Evolutionary conservation across 2,888 invertebrate species (phyloP).

Genomic region (Orthosia incerta): DNA sequence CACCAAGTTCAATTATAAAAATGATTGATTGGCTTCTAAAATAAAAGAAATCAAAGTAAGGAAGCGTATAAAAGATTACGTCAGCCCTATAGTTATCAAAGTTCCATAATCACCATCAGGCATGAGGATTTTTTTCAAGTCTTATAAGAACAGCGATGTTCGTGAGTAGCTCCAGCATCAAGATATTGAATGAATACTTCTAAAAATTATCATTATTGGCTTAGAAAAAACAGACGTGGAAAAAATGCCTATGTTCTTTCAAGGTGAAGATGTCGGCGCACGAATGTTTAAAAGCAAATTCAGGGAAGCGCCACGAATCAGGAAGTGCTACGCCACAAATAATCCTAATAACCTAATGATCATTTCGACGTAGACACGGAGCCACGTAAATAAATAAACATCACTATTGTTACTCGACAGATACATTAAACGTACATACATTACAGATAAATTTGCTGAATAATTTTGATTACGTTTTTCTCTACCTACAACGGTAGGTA

Average conservation of each 20-base stretch:
- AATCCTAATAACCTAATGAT: conserved; percentile 79
- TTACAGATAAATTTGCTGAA: no score
- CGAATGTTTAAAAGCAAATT: conserved; percentile 83
- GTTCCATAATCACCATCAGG: conserved; percentile 77
- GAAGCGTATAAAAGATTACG: conserved; percentile 79
- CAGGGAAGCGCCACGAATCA: conserved; percentile 85
- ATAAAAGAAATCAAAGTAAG: conserved; percentile 75
- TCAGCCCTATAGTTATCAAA: conserved; percentile 80
- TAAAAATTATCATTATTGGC: conserved; percentile 86
- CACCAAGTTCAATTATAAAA: not conserved
- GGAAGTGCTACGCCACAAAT: conserved; percentile 82
- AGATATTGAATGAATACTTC: conserved; percentile 87
- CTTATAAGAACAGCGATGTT: conserved; percentile 79
- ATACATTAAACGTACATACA: conserved; percentile 43
- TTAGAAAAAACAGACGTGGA: conserved; percentile 82
- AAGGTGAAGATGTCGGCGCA: conserved; percentile 88
- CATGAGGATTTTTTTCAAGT: conserved; percentile 73
- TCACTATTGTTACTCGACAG: conserved; percentile 43
- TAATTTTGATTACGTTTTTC: conserved; percentile 40
- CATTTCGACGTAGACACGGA: conserved; percentile 66
- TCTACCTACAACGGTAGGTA: not conserved
- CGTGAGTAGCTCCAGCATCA: conserved; percentile 85
- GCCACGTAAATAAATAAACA: conserved; percentile 58
- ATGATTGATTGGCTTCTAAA: conserved; percentile 46
- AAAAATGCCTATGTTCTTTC: conserved; percentile 85